Conservation (phyloP, 2,797 vertebrate species). For the Enteromius afrohamiltoni region DNA sequence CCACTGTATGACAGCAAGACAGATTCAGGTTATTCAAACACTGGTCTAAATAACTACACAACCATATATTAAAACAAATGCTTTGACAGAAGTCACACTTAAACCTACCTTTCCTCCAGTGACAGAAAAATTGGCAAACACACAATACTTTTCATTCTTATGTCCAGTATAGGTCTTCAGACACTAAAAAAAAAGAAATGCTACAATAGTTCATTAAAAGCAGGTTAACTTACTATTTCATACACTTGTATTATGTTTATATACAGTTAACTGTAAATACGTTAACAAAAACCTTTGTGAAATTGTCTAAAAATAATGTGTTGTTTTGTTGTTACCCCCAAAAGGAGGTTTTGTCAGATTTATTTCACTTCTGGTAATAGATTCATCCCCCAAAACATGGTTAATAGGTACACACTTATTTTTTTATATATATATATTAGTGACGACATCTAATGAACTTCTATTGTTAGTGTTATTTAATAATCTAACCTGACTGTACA, state of each 20-base stretch:
- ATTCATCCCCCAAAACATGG: slow-evolving; percentile 1
- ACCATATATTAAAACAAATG: slow-evolving; percentile 10
- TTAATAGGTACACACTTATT: not conserved
- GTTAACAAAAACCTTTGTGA: too few relatives aligned
- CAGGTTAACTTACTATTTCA: not conserved
- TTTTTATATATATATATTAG: not conserved
- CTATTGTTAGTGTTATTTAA: not conserved
- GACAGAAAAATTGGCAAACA: slow-evolving; percentile 96
- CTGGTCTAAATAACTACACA: not conserved
- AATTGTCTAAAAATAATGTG: too few relatives aligned
- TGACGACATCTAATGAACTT: not conserved
- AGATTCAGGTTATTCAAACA: slow-evolving; percentile 11
- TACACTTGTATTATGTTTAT: not conserved
- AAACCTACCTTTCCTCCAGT: slow-evolving; percentile 91
- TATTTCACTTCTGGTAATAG: not conserved
- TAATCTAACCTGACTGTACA: not conserved
- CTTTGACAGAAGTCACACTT: not conserved
- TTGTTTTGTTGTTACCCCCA: too few relatives aligned
- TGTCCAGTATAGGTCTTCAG: slow-evolving; percentile 97
- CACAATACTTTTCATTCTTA: slow-evolving; percentile 98
- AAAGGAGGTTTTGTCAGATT: not conserved
- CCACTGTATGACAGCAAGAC: slow-evolving; percentile 78
- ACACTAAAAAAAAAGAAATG: slow-evolving; percentile 79
- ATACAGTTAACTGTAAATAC: not conserved
- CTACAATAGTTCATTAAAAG: not conserved